These are phyloP conservation scores for Acinonyx jubatus DNA, from an alignment of 2,113 vertebrate genomes.

Conservation along the genomic window DNA sequence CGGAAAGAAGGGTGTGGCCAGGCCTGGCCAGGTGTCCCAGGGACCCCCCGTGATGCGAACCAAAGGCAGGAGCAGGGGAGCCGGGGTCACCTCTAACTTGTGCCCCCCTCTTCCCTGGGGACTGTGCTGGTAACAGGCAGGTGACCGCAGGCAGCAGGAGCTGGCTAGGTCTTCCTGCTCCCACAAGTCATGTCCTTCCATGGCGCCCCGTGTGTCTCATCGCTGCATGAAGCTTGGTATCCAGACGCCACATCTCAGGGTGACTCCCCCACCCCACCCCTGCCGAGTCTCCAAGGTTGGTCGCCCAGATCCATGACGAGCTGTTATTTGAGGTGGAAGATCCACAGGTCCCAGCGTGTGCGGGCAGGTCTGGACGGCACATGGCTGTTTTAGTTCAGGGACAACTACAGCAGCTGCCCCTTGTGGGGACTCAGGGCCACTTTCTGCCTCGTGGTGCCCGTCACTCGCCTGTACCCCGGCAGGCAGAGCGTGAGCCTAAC, in stretches of 20 bases:
- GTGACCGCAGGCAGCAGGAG: neutral
- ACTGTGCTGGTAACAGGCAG: neutral
- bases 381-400: fast-evolving
- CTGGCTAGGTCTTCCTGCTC: neutral
- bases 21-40: neutral
- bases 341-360: slow-evolving; percentile 89
- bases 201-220: neutral
- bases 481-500: neutral
- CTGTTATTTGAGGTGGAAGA: slow-evolving; percentile 95
- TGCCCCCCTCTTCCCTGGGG: neutral
- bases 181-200: neutral
- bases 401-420: neutral
- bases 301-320: slow-evolving; percentile 96
- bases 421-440: too few species aligned
- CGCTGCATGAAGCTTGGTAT: neutral
- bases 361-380: slow-evolving; percentile 83
- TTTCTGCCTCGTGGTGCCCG: fast-evolving
- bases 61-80: neutral
- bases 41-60: neutral
- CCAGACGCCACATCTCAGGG: neutral
- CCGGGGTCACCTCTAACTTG: neutral
- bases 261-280: neutral
- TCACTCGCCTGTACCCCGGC: neutral
- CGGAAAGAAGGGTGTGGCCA: neutral
- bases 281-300: slow-evolving; percentile 83